Percentiles rank a stretch among this genome's conserved stretches.
These are phyloP conservation scores for Parapsyche elsis DNA, from an alignment of 1,140 invertebrate genomes.

Conservation along the genomic window DNA sequence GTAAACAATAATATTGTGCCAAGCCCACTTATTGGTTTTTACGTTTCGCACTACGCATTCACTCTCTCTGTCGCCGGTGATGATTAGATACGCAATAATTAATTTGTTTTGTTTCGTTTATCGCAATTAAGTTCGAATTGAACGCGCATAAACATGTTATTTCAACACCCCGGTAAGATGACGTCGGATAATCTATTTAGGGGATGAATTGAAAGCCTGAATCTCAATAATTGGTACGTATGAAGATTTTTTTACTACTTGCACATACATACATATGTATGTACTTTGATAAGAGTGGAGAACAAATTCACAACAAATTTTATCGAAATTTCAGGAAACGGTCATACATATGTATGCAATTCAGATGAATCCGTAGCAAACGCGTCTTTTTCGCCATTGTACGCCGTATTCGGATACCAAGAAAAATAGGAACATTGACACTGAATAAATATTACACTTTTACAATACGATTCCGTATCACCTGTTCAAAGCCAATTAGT, in stretches of 20 bases:
- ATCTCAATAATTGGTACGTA: too few relatives aligned
- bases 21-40: neutral
- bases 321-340: constrained; percentile 6
- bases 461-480: neutral
- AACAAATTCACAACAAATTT: too few relatives aligned
- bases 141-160: neutral
- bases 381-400: neutral
- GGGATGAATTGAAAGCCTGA: too few relatives aligned
- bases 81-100: constrained; percentile 15
- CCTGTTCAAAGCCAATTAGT: constrained; percentile 25
- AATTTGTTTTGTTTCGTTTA: neutral
- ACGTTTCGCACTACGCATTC: neutral
- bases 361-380: neutral
- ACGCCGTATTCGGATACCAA: neutral
- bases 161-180: neutral
- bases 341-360: neutral
- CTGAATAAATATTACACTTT: neutral
- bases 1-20: constrained; percentile 9
- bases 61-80: neutral
- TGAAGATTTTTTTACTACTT: too few relatives aligned
- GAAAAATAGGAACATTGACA: neutral
- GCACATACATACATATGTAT: too few relatives aligned
- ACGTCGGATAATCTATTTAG: too few relatives aligned
- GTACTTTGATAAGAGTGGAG: too few relatives aligned
- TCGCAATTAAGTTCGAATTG: neutral